Conservation (phyloP, 2,113 vertebrate genomes). For the Scomber scombrus region DNA sequence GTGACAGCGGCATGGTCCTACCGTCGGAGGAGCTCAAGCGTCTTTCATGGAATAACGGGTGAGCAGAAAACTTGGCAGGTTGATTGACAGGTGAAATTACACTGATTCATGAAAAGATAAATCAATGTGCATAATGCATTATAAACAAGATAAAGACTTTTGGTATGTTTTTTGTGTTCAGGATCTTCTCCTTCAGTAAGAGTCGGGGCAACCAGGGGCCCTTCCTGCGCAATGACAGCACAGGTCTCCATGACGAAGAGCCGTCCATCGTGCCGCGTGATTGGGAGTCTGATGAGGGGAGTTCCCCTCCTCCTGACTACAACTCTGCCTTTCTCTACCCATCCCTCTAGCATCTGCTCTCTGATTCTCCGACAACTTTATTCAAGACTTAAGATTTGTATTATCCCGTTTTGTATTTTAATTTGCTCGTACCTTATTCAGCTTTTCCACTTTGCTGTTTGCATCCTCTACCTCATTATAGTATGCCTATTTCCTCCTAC, state of each 20-base stretch:
- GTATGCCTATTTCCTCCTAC: neutral
- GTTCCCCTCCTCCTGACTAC: constrained; percentile 79
- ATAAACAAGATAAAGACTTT: neutral
- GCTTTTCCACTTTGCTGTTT: constrained; percentile 10
- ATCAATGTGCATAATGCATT: neutral
- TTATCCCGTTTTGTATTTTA: constrained; percentile 5
- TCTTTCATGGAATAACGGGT: constrained; percentile 83
- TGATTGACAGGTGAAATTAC: constrained; percentile 18
- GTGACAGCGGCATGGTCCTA: constrained; percentile 89
- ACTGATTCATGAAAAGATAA: too few species aligned
- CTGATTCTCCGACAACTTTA: neutral
- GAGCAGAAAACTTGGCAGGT: constrained; percentile 81
- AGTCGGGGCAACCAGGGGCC: constrained; percentile 43
- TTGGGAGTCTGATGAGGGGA: constrained; percentile 59
- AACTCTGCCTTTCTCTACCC: constrained; percentile 84
- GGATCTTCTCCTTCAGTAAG: constrained; percentile 74
- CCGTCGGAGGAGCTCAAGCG: constrained; percentile 88
- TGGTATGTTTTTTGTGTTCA: constrained; percentile 32
- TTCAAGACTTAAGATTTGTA: constrained; percentile 17
- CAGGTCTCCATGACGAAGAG: constrained; percentile 38
- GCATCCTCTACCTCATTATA: constrained; percentile 48
- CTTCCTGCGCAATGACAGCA: constrained; percentile 46
- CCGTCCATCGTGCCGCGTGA: constrained; percentile 49
- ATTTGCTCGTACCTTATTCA: neutral
- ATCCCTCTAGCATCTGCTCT: constrained; percentile 67